phyloP scores from a whole-genome alignment of 2,797 vertebrate species.

The Takifugu rubripes region DNA sequence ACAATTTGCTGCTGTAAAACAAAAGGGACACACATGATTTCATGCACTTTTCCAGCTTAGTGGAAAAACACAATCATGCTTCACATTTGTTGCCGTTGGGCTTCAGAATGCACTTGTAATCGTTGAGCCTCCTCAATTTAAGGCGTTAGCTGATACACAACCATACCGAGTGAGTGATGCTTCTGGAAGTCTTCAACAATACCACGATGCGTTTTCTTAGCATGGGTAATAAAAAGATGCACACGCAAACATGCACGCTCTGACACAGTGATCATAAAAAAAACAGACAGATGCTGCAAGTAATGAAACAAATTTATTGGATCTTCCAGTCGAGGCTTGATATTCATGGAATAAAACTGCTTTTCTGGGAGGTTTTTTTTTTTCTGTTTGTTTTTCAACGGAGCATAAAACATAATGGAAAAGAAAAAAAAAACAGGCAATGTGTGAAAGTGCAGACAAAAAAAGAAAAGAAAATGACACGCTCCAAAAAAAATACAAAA shows the following conservation, averaged over 20 bases:
- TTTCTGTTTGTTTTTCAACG: slow-evolving; percentile 32
- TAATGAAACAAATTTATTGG: slow-evolving; percentile 92
- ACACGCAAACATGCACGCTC: slow-evolving; percentile 10
- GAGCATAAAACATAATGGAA: slow-evolving; percentile 74
- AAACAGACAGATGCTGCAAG: slow-evolving; percentile 36
- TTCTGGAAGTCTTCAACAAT: slow-evolving; percentile 33
- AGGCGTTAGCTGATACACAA: slow-evolving; percentile 21
- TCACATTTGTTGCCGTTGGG: slow-evolving; percentile 28
- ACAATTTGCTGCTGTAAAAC: slow-evolving; percentile 22
- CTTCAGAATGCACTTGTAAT: slow-evolving; percentile 33
- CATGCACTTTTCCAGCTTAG: slow-evolving; percentile 30
- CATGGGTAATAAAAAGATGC: slow-evolving; percentile 32
- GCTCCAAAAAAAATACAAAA: slow-evolving; percentile 76
- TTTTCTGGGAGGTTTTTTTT: slow-evolving; percentile 78
- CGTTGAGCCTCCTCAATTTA: slow-evolving; percentile 37
- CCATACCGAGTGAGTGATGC: slow-evolving; percentile 3
- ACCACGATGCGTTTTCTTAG: slow-evolving; percentile 28
- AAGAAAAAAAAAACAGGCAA: slow-evolving; percentile 60
- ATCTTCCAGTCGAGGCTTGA: slow-evolving; percentile 93
- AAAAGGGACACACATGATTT: slow-evolving; percentile 26
- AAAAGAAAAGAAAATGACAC: slow-evolving; percentile 76
- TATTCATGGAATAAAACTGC: slow-evolving; percentile 95
- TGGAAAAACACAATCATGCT: slow-evolving; percentile 35
- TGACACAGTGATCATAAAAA: slow-evolving; percentile 25
- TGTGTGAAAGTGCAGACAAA: slow-evolving; percentile 86